Base-by-base conservation (phyloP, 1,140 invertebrate species). In the Babylonia areolata region DNA sequence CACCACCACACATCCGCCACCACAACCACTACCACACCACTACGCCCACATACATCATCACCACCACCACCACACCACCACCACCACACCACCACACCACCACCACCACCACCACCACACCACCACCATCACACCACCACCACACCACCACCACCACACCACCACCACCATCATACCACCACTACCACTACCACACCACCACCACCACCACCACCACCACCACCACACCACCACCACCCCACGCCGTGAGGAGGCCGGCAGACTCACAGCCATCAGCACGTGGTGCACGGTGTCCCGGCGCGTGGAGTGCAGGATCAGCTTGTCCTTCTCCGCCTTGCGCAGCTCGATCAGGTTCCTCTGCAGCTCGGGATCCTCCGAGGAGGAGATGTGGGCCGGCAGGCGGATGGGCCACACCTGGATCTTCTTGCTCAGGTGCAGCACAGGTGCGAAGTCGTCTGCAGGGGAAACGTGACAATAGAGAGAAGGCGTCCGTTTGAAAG, bases 371-470 rank as follows among this genome's bases (percentile, higher is more conserved):
- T 92, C 89, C 2, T 88, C n/a, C 11, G 84, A 79, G 3, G 88
- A 88, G 12, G 64, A 73, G 20, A 92, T 90, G n/a, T 79, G 77
- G 35, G 89, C 84, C 0, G 92, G 91, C 17, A 93, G 86, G 17
- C 90, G 87, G 37, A 92, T 92, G 9, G 92, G 92, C 78, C 88
- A 90, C 28, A 92, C 92, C 78, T 89, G 87, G n/a, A 92, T 89
- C 11, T 87, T 64, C 33, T 88, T 85, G 31, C 90, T 89, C 28
- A 93, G 87, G 6, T 87, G 88, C 77, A 91, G 79, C 15, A 92
- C 91, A 31, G 92, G 91, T 0, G 92, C 91, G 73, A 93, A 93
- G 84, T 93, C 92, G 58, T 92, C 92, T 92, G 82, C 86, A 42
- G 9, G 17, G n/a, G n/a, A n/a, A n/a, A n/a, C n/a, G n/a, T n/a